These are phyloP conservation scores for Hemiprocne comata DNA, from an alignment of 2,113 vertebrate genomes.

Conservation along the genomic window DNA sequence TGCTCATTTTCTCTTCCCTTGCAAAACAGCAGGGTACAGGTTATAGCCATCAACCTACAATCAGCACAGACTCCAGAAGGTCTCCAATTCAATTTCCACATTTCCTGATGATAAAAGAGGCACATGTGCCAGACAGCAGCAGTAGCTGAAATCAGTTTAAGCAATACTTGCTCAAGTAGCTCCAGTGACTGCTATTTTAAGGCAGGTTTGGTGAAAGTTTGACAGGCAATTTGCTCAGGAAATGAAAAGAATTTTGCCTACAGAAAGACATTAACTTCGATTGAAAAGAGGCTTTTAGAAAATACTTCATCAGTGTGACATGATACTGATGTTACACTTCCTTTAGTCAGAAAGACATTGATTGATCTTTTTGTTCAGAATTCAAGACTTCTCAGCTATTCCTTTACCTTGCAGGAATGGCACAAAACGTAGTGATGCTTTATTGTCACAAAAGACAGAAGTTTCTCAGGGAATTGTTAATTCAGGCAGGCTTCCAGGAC, in stretches of 20 bases:
- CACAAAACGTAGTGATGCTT: neutral
- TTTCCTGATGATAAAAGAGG: neutral
- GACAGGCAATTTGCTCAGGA: slow-evolving; percentile 16
- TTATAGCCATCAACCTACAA: neutral
- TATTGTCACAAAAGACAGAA: neutral
- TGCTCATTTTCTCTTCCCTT: neutral
- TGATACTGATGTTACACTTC: neutral
- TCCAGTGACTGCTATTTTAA: slow-evolving; percentile 40
- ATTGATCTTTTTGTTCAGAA: neutral
- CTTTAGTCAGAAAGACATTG: neutral
- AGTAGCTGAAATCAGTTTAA: neutral
- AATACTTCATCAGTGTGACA: neutral
- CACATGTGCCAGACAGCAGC: neutral
- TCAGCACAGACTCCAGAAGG: neutral
- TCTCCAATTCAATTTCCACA: neutral
- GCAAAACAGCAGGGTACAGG: neutral
- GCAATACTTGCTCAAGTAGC: neutral
- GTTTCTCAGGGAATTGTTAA: neutral
- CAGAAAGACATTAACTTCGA: neutral
- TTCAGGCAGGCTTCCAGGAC: neutral
- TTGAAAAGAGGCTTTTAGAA: neutral
- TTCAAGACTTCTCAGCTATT: neutral
- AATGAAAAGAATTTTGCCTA: slow-evolving; percentile 8
- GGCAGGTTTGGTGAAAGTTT: slow-evolving; percentile 43
- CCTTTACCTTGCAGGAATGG: slow-evolving; percentile 2